A percentile compares a stretch with the other conserved stretches of the same genome.
Evolutionary conservation across 2,113 vertebrate genomes (phyloP).

Genomic region (Chamaetylas fuelleborni): DNA sequence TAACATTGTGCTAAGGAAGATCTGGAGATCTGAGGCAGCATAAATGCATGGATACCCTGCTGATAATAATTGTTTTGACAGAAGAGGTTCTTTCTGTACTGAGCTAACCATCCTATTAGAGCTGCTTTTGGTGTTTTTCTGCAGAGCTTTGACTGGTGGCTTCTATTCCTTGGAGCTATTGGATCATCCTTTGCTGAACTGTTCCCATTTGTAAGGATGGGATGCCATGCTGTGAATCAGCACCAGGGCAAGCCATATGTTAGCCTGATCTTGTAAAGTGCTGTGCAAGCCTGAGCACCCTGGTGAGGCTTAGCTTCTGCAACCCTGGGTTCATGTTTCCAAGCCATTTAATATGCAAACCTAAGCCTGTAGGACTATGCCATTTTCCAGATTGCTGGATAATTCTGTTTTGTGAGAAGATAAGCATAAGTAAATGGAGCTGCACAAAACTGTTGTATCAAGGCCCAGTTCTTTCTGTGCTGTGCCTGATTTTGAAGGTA

Average conservation of each 20-base stretch:
- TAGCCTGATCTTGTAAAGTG: neutral
- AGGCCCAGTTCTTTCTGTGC: neutral
- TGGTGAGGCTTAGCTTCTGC: neutral
- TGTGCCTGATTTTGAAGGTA: neutral
- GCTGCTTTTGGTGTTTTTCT: neutral
- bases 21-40: neutral
- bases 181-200: neutral
- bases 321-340: neutral
- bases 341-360: neutral
- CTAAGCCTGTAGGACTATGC: neutral
- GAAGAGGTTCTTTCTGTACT: neutral
- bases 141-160: neutral
- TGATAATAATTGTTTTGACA: neutral
- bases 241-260: neutral
- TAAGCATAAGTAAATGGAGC: neutral
- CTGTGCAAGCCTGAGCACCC: neutral
- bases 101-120: neutral
- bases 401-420: neutral
- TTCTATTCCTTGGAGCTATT: neutral
- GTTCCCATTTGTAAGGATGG: neutral
- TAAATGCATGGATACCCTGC: neutral
- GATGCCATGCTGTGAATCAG: neutral
- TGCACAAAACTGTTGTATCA: neutral
- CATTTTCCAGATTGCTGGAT: neutral
- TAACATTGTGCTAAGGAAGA: neutral